Percentiles rank a stretch among this genome's conserved stretches.
Conservation (phyloP, 2,888 invertebrate species). For the Meteorus colon region DNA sequence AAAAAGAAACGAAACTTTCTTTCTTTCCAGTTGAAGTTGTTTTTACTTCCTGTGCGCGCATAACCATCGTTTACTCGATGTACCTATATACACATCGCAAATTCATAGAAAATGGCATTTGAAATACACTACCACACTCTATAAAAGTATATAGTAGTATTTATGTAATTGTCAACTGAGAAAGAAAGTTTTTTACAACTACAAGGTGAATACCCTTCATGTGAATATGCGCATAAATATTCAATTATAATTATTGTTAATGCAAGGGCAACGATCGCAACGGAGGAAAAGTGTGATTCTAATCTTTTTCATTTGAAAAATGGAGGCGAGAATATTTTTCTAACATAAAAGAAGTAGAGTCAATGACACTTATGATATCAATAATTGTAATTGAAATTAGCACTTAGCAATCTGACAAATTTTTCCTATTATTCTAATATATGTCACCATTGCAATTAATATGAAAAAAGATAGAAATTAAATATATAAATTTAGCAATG, state of each 20-base stretch:
- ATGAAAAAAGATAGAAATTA: too few species aligned
- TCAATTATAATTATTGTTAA: not conserved
- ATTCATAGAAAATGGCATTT: slow-evolving; percentile 4
- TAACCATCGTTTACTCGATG: slow-evolving; percentile 23
- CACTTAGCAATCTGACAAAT: too few species aligned
- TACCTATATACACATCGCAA: slow-evolving; percentile 1
- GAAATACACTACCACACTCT: slow-evolving; percentile 28
- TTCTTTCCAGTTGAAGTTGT: slow-evolving; percentile 66
- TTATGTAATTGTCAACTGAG: slow-evolving; percentile 70
- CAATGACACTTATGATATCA: too few species aligned
- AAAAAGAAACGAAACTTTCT: slow-evolving; percentile 66
- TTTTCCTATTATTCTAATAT: too few species aligned
- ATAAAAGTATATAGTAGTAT: slow-evolving; percentile 45
- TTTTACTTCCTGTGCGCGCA: slow-evolving; percentile 72
- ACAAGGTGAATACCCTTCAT: slow-evolving; percentile 71
- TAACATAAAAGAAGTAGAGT: too few species aligned
- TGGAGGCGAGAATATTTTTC: too few species aligned
- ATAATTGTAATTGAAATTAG: too few species aligned
- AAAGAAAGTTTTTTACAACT: slow-evolving; percentile 71
- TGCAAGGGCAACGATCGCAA: not conserved
- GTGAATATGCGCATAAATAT: slow-evolving; percentile 32
- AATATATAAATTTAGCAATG: too few species aligned
- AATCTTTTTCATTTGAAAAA: too few species aligned
- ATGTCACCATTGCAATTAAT: too few species aligned
- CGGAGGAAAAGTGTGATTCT: too few species aligned